These are phyloP conservation scores for Dasyornis broadbenti DNA, from an alignment of 2,113 vertebrate genomes.

Conservation along the genomic window DNA sequence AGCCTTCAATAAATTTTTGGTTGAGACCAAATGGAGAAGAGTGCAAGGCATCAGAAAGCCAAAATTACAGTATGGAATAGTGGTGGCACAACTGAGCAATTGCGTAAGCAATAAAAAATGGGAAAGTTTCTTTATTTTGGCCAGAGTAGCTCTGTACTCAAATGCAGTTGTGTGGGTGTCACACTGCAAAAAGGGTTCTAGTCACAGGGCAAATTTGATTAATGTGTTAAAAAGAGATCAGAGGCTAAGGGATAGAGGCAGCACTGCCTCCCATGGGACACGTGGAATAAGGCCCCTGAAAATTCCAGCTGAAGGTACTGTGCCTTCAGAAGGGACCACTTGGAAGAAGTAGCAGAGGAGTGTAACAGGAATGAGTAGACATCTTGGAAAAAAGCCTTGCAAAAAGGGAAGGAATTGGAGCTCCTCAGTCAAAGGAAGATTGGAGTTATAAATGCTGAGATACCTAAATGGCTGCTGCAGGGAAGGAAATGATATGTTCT, in stretches of 20 bases:
- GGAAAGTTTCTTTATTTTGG: not conserved
- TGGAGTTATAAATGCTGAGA: not conserved
- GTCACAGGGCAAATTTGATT: not conserved
- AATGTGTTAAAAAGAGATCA: not conserved
- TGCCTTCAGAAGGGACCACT: not conserved
- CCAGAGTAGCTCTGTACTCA: not conserved
- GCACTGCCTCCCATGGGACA: rapidly evolving
- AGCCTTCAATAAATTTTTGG: not conserved
- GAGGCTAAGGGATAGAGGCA: not conserved
- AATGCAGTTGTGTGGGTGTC: not conserved
- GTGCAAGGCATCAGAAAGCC: not conserved
- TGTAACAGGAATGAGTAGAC: not conserved
- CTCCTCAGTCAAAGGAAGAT: not conserved
- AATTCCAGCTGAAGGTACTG: not conserved
- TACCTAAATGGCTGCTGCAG: not conserved
- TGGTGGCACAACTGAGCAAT: not conserved
- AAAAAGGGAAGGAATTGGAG: not conserved
- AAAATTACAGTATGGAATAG: not conserved
- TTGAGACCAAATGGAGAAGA: not conserved
- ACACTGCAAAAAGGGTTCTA: not conserved
- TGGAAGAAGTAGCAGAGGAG: not conserved
- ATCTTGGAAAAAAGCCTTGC: not conserved
- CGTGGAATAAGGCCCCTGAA: not conserved
- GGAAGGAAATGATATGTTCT: not conserved
- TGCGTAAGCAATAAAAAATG: not conserved